phyloP scores from a whole-genome alignment of 1,140 invertebrate species.

The Carposina sasakii region DNA sequence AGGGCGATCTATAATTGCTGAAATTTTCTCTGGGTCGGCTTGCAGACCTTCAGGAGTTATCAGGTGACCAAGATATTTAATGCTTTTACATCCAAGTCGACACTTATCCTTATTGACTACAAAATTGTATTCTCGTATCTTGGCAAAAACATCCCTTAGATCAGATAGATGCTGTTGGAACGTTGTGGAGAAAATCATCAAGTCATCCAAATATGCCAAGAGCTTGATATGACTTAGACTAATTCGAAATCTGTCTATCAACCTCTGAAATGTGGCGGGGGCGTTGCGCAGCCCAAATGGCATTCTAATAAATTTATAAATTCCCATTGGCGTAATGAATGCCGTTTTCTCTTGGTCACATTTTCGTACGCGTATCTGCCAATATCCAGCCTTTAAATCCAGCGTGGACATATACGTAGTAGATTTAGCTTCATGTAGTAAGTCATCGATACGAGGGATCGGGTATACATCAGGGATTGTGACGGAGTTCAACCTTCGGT shows the following conservation, averaged over 20 bases:
- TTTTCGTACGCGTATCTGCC: slow-evolving; percentile 42
- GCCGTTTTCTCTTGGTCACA: slow-evolving; percentile 58
- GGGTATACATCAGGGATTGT: slow-evolving; percentile 57
- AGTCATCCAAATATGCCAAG: slow-evolving; percentile 59
- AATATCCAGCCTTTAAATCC: slow-evolving; percentile 63
- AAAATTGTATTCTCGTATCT: slow-evolving; percentile 16
- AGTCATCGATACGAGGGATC: slow-evolving; percentile 68
- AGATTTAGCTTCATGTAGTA: slow-evolving; percentile 45
- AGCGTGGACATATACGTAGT: slow-evolving; percentile 52
- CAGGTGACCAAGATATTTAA: slow-evolving; percentile 55
- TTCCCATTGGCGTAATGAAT: slow-evolving; percentile 50
- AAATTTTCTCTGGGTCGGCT: slow-evolving; percentile 34
- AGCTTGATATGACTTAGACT: slow-evolving; percentile 23
- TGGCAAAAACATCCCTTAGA: slow-evolving; percentile 32
- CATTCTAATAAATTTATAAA: slow-evolving; percentile 47
- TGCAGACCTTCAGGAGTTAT: slow-evolving; percentile 32
- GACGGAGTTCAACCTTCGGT: slow-evolving; percentile 44
- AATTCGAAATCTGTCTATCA: slow-evolving; percentile 41
- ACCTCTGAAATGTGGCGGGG: slow-evolving; percentile 58
- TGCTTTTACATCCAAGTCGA: slow-evolving; percentile 30
- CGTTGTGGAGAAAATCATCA: slow-evolving; percentile 42
- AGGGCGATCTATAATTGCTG: slow-evolving; percentile 31
- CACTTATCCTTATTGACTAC: slow-evolving; percentile 44
- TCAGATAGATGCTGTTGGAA: slow-evolving; percentile 43
- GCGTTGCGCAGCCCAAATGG: slow-evolving; percentile 52